Evolutionary conservation across 2,888 invertebrate genomes (phyloP), one percentile per base, ranked within the genome.

Genomic region (Lottia scabra): DNA sequence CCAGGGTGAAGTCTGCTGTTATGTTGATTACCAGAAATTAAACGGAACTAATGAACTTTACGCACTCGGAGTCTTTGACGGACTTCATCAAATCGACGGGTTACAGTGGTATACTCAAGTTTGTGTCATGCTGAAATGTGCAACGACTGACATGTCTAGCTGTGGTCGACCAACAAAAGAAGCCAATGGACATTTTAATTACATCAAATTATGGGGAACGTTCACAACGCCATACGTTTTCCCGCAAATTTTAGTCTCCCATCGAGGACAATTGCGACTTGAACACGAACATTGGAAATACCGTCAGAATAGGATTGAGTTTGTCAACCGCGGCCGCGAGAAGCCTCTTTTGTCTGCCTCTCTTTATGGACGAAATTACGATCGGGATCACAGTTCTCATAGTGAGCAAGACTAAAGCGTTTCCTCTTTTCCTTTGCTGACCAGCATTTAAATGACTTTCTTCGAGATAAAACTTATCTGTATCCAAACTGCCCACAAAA

Each of bases 61-160:
- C 72, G 85, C 81, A 0, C 75, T 85, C 19, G 85, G 83, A 0
- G 83, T 76, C 0, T 84, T 84, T 70, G 75, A 80, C 65, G 83
- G 84, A 2, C 63, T 80, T 2, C 83, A 83, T 67, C 76, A 74
- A 6, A 66, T 72, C 5, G 75, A 83, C 48, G 84, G 81, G 0
- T 23, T 56, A 23, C 27, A 73, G 12, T 83, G 81, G 67, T 84
- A 80, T 72, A 68, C 81, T 3, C 79, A 84, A 68, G 74, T 81
- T 0, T 84, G 84, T 65, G 65, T 76, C 4, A 45, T 84, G 5
- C 66, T 83, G 1, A 80, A 72, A 66, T 84, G 84, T 62, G 71
- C 72, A 23, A 67, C 72, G 23, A 46, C 38, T 10, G 19, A 63
- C 0, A 46, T 68, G 6, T 19, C 64, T 10, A 69, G 65, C 8